These are phyloP conservation scores for Orthosia incerta DNA, from an alignment of 2,888 invertebrate species.

Conservation along the genomic window DNA sequence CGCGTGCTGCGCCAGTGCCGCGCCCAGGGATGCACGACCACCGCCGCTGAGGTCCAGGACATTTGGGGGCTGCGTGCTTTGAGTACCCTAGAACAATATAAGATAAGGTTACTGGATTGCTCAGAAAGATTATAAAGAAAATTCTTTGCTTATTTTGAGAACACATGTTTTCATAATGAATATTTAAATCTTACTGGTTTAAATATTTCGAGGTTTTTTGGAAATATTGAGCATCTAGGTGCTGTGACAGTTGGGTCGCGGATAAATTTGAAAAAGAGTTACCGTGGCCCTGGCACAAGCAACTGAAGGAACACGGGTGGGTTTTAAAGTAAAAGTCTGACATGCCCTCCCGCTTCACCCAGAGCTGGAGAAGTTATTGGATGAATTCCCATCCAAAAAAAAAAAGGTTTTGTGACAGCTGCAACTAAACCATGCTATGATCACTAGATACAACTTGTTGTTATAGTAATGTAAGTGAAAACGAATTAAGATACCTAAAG, in stretches of 20 bases:
- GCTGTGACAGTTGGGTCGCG: not conserved
- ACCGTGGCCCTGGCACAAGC: no score
- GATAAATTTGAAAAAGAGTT: no score
- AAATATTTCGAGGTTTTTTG: not conserved
- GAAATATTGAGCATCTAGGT: not conserved
- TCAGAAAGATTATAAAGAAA: not conserved
- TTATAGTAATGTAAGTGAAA: not conserved
- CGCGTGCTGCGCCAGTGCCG: conserved; percentile 82
- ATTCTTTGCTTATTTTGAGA: not conserved
- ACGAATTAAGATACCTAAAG: not conserved
- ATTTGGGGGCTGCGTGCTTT: conserved; percentile 87
- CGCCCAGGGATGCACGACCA: conserved; percentile 79
- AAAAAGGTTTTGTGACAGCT: not conserved
- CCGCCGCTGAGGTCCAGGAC: conserved; percentile 86
- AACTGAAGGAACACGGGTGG: no score
- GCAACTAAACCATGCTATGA: not conserved
- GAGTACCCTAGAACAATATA: conserved; percentile 80
- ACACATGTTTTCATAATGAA: not conserved
- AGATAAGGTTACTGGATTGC: not conserved
- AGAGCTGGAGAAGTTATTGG: no score
- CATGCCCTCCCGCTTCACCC: no score
- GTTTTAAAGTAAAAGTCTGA: no score
- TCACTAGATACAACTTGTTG: not conserved
- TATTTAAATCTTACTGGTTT: no score
- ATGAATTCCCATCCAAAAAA: no score